Percentiles rank a stretch among this genome's conserved stretches.
Conservation (phyloP, 2,797 vertebrate genomes). For the Limosa lapponica region DNA sequence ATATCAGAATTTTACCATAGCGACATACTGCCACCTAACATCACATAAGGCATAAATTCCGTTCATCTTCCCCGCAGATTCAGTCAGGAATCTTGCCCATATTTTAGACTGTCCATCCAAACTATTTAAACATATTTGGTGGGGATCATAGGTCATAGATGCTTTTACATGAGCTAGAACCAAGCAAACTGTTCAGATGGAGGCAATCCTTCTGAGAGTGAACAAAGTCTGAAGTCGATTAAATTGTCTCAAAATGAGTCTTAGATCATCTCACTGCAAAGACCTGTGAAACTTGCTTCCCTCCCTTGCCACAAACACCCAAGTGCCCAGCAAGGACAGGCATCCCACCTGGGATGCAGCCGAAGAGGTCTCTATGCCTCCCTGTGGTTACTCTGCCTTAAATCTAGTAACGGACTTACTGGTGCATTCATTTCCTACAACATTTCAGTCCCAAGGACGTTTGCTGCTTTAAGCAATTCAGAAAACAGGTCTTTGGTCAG, state of each 20-base stretch:
- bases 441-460: fast-evolving
- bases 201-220: fast-evolving
- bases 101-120: not conserved
- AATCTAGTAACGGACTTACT: not conserved
- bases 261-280: not conserved
- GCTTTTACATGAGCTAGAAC: not conserved
- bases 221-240: not conserved
- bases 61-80: not conserved
- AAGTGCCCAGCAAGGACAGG: not conserved
- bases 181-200: fast-evolving
- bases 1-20: constrained; percentile 7
- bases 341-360: not conserved
- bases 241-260: not conserved
- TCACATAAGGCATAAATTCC: not conserved
- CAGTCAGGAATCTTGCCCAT: not conserved
- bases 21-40: constrained; percentile 48
- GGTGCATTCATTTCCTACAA: not conserved
- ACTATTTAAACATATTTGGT: not conserved
- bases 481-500: not conserved
- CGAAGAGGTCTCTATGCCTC: not conserved
- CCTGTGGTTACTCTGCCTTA: not conserved
- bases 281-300: not conserved
- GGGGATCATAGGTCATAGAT: not conserved
- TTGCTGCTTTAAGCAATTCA: not conserved
- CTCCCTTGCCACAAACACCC: not conserved